phyloP scores from a whole-genome alignment of 2,113 vertebrate species.

The Podiceps cristatus region DNA sequence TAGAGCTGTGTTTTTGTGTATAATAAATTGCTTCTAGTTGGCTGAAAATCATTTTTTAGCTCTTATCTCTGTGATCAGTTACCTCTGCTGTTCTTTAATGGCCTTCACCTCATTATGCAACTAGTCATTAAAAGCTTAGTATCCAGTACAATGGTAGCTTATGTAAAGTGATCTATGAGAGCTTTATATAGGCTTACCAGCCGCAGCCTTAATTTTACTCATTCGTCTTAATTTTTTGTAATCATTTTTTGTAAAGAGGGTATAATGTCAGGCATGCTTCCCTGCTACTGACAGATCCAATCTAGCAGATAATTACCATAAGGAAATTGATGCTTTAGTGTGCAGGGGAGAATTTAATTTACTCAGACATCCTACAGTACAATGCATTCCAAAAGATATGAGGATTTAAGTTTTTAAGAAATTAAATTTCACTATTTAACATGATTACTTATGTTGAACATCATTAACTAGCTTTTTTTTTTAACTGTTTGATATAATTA shows the following conservation, averaged over 20 bases:
- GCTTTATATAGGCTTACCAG: slow-evolving; percentile 89
- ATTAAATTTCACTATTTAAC: slow-evolving; percentile 99
- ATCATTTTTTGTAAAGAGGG: slow-evolving; percentile 97
- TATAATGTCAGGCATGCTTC: slow-evolving; percentile 99
- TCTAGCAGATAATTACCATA: slow-evolving; percentile 99
- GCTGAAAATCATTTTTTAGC: slow-evolving; percentile 80
- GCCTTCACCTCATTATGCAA: slow-evolving; percentile 89
- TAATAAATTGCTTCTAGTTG: slow-evolving; percentile 84
- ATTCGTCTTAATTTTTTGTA: slow-evolving; percentile 98
- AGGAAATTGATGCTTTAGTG: slow-evolving; percentile 99
- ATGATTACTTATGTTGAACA: slow-evolving; percentile 98
- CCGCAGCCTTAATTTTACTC: slow-evolving; percentile 94
- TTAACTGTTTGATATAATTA: slow-evolving; percentile 97
- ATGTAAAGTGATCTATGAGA: slow-evolving; percentile 89
- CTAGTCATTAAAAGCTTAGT: slow-evolving; percentile 92
- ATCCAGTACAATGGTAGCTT: slow-evolving; percentile 89
- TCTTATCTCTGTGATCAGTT: slow-evolving; percentile 80
- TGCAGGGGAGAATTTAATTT: slow-evolving; percentile 99
- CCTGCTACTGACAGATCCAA: slow-evolving; percentile 98
- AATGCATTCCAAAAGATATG: slow-evolving; percentile 98
- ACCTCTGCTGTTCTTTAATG: slow-evolving; percentile 82
- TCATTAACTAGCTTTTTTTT: slow-evolving; percentile 87
- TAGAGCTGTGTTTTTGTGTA: slow-evolving; percentile 74
- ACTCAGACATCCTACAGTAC: slow-evolving; percentile 97
- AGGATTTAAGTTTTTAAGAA: slow-evolving; percentile 94